Conservation (phyloP, 2,888 invertebrate species). For the Drosophila nr. perissopoda region DNA sequence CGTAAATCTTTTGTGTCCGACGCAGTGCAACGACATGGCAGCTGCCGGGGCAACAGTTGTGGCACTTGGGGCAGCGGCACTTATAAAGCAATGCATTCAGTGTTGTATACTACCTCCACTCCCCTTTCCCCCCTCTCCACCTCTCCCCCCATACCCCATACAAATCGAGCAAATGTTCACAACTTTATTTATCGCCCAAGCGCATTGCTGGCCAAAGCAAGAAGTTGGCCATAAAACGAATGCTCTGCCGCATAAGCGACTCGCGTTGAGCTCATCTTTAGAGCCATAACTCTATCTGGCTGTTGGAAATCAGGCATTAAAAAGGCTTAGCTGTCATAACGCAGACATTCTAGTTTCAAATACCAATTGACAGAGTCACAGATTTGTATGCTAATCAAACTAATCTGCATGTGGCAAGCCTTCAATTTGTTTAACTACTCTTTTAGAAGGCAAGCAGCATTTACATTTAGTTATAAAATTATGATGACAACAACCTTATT, state of each 20-base stretch:
- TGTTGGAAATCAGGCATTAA: neutral
- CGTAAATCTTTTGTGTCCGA: slow-evolving; percentile 83
- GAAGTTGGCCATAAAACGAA: slow-evolving; percentile 39
- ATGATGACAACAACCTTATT: neutral
- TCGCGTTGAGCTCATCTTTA: neutral
- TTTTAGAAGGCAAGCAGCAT: neutral
- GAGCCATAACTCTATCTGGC: neutral
- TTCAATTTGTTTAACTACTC: slow-evolving; percentile 1
- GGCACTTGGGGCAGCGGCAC: slow-evolving; percentile 53
- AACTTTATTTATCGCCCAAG: slow-evolving; percentile 76
- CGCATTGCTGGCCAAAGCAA: slow-evolving; percentile 55
- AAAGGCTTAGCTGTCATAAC: neutral
- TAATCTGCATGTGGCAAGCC: neutral
- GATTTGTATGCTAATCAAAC: neutral
- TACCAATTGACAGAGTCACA: neutral
- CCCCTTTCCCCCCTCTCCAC: neutral
- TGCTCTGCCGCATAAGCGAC: slow-evolving; percentile 29
- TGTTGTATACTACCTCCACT: neutral
- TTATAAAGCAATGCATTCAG: slow-evolving; percentile 51
- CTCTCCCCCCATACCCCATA: slow-evolving; percentile 18
- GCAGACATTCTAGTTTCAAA: neutral
- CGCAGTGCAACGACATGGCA: slow-evolving; percentile 79
- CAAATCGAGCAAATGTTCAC: slow-evolving; percentile 78
- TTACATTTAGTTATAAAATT: neutral
- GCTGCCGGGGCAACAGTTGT: slow-evolving; percentile 44